These are phyloP conservation scores for Brachyhypopomus occidentalis DNA, from an alignment of 2,113 vertebrate species.

Conservation along the genomic window DNA sequence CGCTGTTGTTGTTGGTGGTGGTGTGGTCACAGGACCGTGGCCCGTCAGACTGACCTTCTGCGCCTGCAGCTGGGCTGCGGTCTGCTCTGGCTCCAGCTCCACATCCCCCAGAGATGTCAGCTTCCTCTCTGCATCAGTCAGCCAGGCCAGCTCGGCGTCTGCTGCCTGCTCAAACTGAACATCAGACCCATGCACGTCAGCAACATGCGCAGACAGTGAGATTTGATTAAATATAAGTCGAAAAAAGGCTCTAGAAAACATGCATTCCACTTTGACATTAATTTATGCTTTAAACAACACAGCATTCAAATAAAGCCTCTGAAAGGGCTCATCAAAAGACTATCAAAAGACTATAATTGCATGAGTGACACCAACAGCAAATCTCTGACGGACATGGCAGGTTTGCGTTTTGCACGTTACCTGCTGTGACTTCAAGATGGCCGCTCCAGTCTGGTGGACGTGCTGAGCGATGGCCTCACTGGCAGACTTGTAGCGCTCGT, in stretches of 20 bases:
- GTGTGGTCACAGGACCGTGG: background rate
- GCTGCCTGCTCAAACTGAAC: slow-evolving; percentile 92
- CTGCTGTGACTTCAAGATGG: slow-evolving; percentile 90
- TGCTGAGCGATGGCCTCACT: slow-evolving; percentile 81
- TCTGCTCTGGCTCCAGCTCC: slow-evolving; percentile 93
- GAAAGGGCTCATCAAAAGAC: slow-evolving; percentile 42
- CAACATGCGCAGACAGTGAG: too few species aligned
- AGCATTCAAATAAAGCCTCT: background rate
- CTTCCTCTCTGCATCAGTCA: slow-evolving; percentile 86
- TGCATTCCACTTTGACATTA: background rate
- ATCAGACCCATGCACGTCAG: slow-evolving; percentile 35
- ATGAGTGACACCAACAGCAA: background rate
- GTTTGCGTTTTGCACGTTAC: slow-evolving; percentile 66
- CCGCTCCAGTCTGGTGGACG: slow-evolving; percentile 88
- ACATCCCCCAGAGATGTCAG: slow-evolving; percentile 86
- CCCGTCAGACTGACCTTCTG: slow-evolving; percentile 85
- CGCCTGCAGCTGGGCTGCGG: slow-evolving; percentile 88
- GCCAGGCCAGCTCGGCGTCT: slow-evolving; percentile 87
- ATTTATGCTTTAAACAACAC: background rate
- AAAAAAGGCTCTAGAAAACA: background rate
- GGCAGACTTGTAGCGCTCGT: slow-evolving; percentile 83
- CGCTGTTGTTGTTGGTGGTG: background rate
- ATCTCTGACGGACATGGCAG: background rate
- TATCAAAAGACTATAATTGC: slow-evolving; percentile 32
- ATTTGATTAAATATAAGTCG: too few species aligned